Evolutionary conservation across 2,113 vertebrate genomes (phyloP).

Genomic region (Archilochus colubris): DNA sequence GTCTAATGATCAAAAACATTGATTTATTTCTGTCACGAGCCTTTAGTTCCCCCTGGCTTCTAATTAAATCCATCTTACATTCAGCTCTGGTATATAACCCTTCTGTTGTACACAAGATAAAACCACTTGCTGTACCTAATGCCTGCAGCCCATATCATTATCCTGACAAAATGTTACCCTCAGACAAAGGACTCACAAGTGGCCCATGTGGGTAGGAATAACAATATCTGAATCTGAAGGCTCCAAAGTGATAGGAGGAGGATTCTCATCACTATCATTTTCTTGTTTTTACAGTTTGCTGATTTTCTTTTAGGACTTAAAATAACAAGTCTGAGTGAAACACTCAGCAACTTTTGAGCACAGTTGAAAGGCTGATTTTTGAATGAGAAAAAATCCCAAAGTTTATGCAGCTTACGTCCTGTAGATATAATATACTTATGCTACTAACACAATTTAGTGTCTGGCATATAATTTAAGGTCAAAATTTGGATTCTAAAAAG

Average conservation of each 20-base stretch:
- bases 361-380: not conserved
- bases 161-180: not conserved
- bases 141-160: not conserved
- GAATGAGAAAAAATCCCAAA: not conserved
- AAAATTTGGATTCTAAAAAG: not conserved
- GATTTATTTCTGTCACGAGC: slow-evolving; percentile 60
- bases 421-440: not conserved
- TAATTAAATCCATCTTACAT: slow-evolving; percentile 53
- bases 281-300: not conserved
- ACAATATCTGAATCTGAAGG: not conserved
- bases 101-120: slow-evolving; percentile 43
- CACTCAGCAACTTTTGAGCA: not conserved
- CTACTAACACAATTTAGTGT: not conserved
- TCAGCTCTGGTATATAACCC: not conserved
- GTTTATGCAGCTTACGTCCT: not conserved
- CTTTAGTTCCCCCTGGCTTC: slow-evolving; percentile 20
- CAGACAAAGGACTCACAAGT: not conserved
- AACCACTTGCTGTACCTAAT: not conserved
- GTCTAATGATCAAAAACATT: slow-evolving; percentile 62
- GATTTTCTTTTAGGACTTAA: not conserved
- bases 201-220: not conserved
- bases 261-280: not conserved
- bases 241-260: not conserved
- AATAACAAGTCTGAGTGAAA: not conserved
- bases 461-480: not conserved